Base-by-base conservation (phyloP, 2,888 invertebrate species). In the Malthinus seriepunctatus region DNA sequence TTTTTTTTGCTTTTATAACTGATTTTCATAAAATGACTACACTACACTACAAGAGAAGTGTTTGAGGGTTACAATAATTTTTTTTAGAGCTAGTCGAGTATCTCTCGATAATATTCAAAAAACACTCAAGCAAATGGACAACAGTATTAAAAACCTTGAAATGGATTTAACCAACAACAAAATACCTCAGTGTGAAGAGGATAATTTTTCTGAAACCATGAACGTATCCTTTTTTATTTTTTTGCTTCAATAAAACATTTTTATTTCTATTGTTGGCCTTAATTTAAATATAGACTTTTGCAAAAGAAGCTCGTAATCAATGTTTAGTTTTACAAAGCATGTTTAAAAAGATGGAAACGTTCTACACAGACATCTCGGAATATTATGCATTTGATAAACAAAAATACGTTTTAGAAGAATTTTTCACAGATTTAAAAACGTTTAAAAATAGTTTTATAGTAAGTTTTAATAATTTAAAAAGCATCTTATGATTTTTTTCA, bases 391-490 rank as follows among this genome's bases (percentile, higher is more conserved):
- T 98, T 77, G 97, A 98, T 73, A 87, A 90, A 6, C 89, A 88
- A 64, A 98, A 98, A 78, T 98, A 97, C 74, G 87, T 91, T 0
- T 84, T 97, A 67, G 98, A 98, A 73, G 97, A 98, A 76, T 95
- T 98, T 82, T 97, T 98, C 78, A 86, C 86, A 0, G 98, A 99
- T 74, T 85, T 99, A 63, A 97, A 96, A 80, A 89, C 89, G 0
- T 99, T 99, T 77, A 96, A 95, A 77, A 94, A 95, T 74, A 86
- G 90, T 23, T 97, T 97, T 76, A 80, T 87, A 74, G 91, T 91
- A 74, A 85, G 84, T 81, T 56, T 33, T 47, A 38, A n/a, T 12
- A n/a, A n/a, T 1, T 9, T 11, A 10, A 32, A 7, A 34, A 48
- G 9, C 8, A n/a, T n/a, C 3, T n/a, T 8, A 6, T 34, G 3